phyloP scores from a whole-genome alignment of 2,888 invertebrate species.

The Tanaodytes sp. region DNA sequence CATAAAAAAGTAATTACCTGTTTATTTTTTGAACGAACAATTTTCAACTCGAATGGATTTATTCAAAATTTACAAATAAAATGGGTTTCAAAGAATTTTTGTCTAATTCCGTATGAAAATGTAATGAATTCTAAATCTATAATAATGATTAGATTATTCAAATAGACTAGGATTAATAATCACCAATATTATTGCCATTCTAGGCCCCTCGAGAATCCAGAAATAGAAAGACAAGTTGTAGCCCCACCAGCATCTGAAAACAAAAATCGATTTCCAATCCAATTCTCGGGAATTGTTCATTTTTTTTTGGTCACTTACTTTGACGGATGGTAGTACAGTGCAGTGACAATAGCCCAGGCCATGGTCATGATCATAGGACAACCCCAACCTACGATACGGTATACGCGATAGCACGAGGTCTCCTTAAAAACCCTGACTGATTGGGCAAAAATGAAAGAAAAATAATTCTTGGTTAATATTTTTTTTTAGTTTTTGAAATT shows the following conservation, averaged over 20 bases:
- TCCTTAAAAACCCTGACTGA: conserved; percentile 80
- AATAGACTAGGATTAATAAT: not conserved
- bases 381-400: conserved; percentile 83
- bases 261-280: conserved; percentile 23
- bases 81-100: no score
- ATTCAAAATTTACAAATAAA: no score
- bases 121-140: no score
- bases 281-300: conserved; percentile 8
- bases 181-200: conserved; percentile 86
- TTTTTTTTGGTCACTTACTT: conserved; percentile 64
- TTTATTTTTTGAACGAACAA: no score
- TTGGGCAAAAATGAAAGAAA: no score
- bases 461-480: conserved; percentile 8
- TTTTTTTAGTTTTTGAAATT: not conserved
- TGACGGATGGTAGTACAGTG: conserved; percentile 73
- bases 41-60: no score
- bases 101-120: no score
- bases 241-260: conserved; percentile 84
- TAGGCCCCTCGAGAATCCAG: conserved; percentile 93
- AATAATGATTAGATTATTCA: no score
- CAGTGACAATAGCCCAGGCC: conserved; percentile 80
- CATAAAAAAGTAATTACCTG: no score
- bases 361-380: conserved; percentile 80
- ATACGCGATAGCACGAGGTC: conserved; percentile 78
- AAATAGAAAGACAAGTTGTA: conserved; percentile 86